Percentiles rank a stretch among this genome's conserved stretches.
phyloP scores from a whole-genome alignment of 2,888 invertebrate species.

The Drosophila pegasa region DNA sequence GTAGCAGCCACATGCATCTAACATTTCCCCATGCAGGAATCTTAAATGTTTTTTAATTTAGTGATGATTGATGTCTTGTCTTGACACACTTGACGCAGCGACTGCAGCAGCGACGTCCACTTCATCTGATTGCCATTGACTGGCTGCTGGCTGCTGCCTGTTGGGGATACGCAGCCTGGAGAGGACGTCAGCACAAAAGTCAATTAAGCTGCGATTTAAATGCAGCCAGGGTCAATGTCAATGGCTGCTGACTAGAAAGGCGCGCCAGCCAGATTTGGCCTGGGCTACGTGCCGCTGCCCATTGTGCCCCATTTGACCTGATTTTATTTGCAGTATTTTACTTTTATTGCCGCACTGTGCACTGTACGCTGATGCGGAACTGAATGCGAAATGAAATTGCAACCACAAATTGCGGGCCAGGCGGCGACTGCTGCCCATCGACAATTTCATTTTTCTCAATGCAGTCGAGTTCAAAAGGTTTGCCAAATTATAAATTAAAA shows the following conservation, averaged over 20 bases:
- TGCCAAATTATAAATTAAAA: slow-evolving; percentile 80
- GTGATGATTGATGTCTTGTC: slow-evolving; percentile 81
- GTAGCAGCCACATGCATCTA: slow-evolving; percentile 45
- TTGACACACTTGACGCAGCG: slow-evolving; percentile 60
- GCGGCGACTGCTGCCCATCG: slow-evolving; percentile 51
- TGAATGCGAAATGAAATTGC: slow-evolving; percentile 76
- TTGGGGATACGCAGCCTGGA: slow-evolving; percentile 65
- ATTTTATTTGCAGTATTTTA: slow-evolving; percentile 78
- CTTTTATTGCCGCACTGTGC: slow-evolving; percentile 66
- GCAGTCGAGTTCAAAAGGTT: slow-evolving; percentile 75
- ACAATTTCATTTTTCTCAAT: slow-evolving; percentile 76
- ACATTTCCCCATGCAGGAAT: slow-evolving; percentile 68
- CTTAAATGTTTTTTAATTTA: slow-evolving; percentile 80
- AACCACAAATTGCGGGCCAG: slow-evolving; percentile 70
- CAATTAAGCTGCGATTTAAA: slow-evolving; percentile 75
- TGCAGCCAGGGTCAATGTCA: slow-evolving; percentile 71
- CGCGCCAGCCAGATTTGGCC: slow-evolving; percentile 55
- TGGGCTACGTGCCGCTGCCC: slow-evolving; percentile 57
- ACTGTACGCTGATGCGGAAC: slow-evolving; percentile 71
- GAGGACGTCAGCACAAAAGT: slow-evolving; percentile 57
- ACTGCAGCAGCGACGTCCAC: slow-evolving; percentile 5
- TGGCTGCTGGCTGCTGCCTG: slow-evolving; percentile 10
- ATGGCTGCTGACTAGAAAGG: slow-evolving; percentile 61
- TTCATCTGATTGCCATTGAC: slow-evolving; percentile 18
- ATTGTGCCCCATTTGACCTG: slow-evolving; percentile 78